Conservation (phyloP, 2,888 invertebrate species). For the Pollenia amentaria region DNA sequence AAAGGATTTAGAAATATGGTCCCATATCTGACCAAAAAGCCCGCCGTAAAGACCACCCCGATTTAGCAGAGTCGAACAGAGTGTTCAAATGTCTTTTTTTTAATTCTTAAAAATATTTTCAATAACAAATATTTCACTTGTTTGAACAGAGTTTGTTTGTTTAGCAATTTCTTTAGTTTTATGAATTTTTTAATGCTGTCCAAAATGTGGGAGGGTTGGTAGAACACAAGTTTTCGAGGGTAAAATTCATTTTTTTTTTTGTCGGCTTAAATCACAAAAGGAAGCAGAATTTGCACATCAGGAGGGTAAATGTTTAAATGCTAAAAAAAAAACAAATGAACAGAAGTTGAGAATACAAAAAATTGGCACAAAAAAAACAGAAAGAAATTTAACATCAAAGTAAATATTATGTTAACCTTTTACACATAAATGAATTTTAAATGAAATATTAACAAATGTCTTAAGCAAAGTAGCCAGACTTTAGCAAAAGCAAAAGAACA, state of each 20-base stretch:
- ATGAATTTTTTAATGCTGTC: neutral
- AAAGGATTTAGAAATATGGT: no score
- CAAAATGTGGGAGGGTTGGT: neutral
- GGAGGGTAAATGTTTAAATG: slow-evolving; percentile 44
- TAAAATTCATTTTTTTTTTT: slow-evolving; percentile 35
- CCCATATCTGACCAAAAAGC: no score
- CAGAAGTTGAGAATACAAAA: slow-evolving; percentile 25
- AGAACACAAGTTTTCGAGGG: slow-evolving; percentile 45
- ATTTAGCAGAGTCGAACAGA: no score
- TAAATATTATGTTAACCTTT: slow-evolving; percentile 72
- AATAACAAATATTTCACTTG: slow-evolving; percentile 42
- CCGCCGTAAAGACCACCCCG: no score
- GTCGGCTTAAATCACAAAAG: slow-evolving; percentile 26
- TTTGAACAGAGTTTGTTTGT: slow-evolving; percentile 51
- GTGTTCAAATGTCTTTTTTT: neutral
- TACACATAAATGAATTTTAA: slow-evolving; percentile 61
- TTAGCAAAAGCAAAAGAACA: neutral
- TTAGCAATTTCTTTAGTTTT: slow-evolving; percentile 32
- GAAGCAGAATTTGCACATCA: slow-evolving; percentile 31
- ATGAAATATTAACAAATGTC: slow-evolving; percentile 51
- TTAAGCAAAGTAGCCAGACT: slow-evolving; percentile 40
- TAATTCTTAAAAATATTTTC: slow-evolving; percentile 3
- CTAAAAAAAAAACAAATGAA: slow-evolving; percentile 27
- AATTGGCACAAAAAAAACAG: slow-evolving; percentile 16
- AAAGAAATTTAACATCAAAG: slow-evolving; percentile 67